phyloP scores from a whole-genome alignment of 2,113 vertebrate genomes.

The Sinosuthora webbiana region DNA sequence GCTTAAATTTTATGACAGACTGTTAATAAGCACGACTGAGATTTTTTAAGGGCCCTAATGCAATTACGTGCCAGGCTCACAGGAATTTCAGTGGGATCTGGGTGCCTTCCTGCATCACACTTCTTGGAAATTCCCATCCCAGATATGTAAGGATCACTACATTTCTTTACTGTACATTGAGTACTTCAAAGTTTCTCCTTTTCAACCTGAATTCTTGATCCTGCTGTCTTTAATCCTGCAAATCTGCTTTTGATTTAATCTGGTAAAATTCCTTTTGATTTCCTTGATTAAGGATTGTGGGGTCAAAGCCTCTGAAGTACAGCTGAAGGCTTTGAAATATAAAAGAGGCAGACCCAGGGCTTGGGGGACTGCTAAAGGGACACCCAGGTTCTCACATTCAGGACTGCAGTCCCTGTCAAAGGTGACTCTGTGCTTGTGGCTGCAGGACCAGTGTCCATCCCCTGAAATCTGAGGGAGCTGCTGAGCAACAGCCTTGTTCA shows the following conservation, averaged over 20 bases:
- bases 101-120: not conserved
- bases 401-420: not conserved
- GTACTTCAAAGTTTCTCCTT: not conserved
- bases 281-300: not conserved
- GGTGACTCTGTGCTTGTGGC: not conserved
- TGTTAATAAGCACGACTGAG: constrained; percentile 45
- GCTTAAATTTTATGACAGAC: constrained; percentile 57
- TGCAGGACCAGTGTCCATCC: not conserved
- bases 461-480: not conserved
- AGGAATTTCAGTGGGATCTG: constrained; percentile 5
- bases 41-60: not conserved
- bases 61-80: not conserved
- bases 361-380: not conserved
- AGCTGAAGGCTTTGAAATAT: not conserved
- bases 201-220: constrained; percentile 16
- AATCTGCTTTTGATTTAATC: constrained; percentile 46
- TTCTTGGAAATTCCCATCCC: constrained; percentile 1
- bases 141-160: not conserved
- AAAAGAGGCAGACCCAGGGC: not conserved
- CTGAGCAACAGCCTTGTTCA: not conserved
- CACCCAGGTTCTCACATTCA: not conserved
- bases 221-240: constrained; percentile 16
- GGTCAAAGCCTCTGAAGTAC: constrained; percentile 38
- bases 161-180: not conserved
- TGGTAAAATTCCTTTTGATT: constrained; percentile 38